Conservation (phyloP, 2,888 invertebrate genomes). For the Leptinotarsa rubiginosa region DNA sequence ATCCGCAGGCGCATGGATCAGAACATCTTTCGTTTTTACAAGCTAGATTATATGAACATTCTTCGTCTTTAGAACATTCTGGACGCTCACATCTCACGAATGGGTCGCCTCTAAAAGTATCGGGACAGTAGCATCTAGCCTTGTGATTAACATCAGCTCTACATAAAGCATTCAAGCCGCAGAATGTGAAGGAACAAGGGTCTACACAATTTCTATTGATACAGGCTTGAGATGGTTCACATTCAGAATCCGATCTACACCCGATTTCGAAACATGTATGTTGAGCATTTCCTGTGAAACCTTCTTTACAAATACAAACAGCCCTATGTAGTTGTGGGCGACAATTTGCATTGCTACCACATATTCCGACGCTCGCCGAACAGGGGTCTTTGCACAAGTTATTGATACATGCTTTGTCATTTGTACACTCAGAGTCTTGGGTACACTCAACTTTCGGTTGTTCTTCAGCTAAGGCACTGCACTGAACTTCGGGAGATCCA, state of each 20-base stretch:
- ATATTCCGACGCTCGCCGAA: constrained; percentile 72
- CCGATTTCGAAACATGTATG: constrained; percentile 83
- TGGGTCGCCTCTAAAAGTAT: constrained; percentile 85
- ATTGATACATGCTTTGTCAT: constrained; percentile 85
- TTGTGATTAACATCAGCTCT: constrained; percentile 80
- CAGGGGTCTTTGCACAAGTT: constrained; percentile 82
- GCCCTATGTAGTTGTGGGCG: constrained; percentile 83
- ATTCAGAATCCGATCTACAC: constrained; percentile 87
- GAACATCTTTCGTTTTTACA: constrained; percentile 83
- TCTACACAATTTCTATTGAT: constrained; percentile 84
- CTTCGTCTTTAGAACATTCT: constrained; percentile 80
- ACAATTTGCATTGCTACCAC: constrained; percentile 84
- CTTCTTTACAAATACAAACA: constrained; percentile 83
- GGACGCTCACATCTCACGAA: constrained; percentile 81
- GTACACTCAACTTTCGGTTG: constrained; percentile 79
- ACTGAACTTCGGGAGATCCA: constrained; percentile 83
- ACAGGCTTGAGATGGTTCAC: constrained; percentile 84
- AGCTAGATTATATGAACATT: constrained; percentile 83
- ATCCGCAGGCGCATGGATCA: constrained; percentile 88
- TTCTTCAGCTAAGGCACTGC: constrained; percentile 68
- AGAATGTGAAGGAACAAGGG: constrained; percentile 83
- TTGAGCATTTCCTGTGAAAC: constrained; percentile 87
- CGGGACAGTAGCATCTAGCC: constrained; percentile 85
- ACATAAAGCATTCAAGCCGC: constrained; percentile 84
- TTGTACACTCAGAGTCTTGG: constrained; percentile 82